Evolutionary conservation across 2,888 invertebrate genomes (phyloP).

Genomic region (Leucoptera coffeella): DNA sequence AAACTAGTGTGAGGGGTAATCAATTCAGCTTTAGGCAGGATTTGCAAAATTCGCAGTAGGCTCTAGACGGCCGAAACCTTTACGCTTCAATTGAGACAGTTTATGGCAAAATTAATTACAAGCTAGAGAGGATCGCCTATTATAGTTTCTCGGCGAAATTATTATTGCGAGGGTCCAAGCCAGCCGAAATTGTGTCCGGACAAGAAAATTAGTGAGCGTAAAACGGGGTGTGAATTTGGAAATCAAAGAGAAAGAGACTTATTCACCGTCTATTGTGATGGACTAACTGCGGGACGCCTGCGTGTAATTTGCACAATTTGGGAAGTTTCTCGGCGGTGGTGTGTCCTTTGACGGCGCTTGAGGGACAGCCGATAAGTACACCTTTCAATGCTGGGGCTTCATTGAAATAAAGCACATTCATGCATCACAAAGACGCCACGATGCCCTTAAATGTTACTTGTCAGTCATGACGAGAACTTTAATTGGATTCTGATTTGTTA

Average conservation of each 20-base stretch:
- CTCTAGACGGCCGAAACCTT: constrained; percentile 36
- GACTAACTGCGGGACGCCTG: constrained; percentile 37
- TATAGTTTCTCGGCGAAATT: constrained; percentile 48
- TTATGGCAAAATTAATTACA: constrained; percentile 50
- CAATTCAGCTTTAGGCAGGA: constrained; percentile 1
- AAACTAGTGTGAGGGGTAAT: neutral
- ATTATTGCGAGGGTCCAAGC: constrained; percentile 40
- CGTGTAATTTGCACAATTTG: constrained; percentile 22
- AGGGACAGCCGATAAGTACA: too few species aligned
- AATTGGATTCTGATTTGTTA: too few species aligned
- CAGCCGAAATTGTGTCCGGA: constrained; percentile 46
- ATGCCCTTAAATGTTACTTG: too few species aligned
- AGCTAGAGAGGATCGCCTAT: constrained; percentile 47
- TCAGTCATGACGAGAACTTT: too few species aligned
- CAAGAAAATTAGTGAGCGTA: constrained; percentile 54
- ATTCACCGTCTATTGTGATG: constrained; percentile 31
- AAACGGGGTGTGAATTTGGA: constrained; percentile 49
- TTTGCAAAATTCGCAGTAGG: constrained; percentile 11
- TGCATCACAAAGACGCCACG: too few species aligned
- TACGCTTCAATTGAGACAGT: constrained; percentile 49
- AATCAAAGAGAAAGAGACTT: constrained; percentile 44
- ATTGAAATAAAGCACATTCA: too few species aligned
- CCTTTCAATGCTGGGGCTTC: too few species aligned
- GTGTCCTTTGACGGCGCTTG: constrained; percentile 15
- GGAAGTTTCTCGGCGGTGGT: constrained; percentile 16